Evolutionary conservation across 1,140 invertebrate genomes (phyloP), one percentile per base, ranked within the genome.

Genomic region (Drosophila triauraria): DNA sequence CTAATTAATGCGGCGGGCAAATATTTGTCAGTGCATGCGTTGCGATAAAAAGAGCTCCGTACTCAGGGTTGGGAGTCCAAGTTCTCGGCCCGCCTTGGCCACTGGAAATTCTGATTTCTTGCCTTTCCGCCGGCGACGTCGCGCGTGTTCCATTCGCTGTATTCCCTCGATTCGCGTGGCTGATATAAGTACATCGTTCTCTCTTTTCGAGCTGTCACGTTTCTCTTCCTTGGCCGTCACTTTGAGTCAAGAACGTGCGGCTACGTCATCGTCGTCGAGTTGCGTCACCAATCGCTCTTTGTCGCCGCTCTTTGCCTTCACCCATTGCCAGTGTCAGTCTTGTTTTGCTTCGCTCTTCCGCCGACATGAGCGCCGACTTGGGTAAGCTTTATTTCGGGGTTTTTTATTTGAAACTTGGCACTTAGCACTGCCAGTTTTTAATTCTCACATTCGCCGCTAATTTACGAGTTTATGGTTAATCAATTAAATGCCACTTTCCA

Each of bases 1-100:
- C 69, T 84, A 87, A 87, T 88, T 87, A 88, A 88, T 84, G 69
- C 78, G 77, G 38, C 50, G 54, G 53, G 64, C 54, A 80, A 84
- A 84, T 75, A 87, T 72, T 76, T 65, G 51, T 50, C 60, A 50
- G 50, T 60, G 71, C 51, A 59, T 57, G 57, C 54, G 53, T 60
- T 60, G 60, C 64, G 67, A 68, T 64, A 83, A 64, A 75, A 78
- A 68, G 75, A 59, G 64, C 72, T 53, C 50, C 15, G 46, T 38
- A 4, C 13, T n/a, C 13, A 4, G 51, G 51, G 51, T 53, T 35
- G 51, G 51, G 17, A 53, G 51, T 54, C 51, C 51, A 44, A 60
- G 65, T 53, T 27, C 68, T 35, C 15, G 23, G 17, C 7, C n/a
- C 30, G 62, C 27, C 53, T 17, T 23, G 40, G 23, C 20, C 53